These are phyloP conservation scores for Drosophila aff. DNA, from an alignment of 1,140 invertebrate genomes.

Conservation along the genomic window DNA sequence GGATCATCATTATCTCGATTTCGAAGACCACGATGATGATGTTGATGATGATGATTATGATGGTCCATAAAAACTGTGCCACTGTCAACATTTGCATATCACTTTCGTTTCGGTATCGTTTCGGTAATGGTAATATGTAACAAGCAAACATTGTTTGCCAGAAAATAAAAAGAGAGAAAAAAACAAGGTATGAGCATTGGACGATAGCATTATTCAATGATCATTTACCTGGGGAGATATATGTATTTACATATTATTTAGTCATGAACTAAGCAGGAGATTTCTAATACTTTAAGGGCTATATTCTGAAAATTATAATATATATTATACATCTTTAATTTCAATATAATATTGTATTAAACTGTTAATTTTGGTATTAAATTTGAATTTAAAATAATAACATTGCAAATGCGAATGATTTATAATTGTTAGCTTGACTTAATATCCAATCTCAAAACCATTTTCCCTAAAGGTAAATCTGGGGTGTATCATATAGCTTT, in stretches of 20 bases:
- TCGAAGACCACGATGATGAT: conserved; percentile 15
- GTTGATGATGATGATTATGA: conserved; percentile 32
- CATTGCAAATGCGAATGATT: conserved; percentile 4
- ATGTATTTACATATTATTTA: neutral
- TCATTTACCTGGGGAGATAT: neutral
- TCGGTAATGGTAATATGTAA: conserved; percentile 57
- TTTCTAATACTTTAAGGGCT: neutral
- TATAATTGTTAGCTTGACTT: neutral
- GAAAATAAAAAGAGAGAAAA: neutral
- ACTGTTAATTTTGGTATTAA: too few relatives aligned
- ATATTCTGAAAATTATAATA: too few relatives aligned
- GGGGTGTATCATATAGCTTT: conserved; percentile 24
- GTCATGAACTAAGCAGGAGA: neutral
- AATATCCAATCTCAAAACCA: conserved; percentile 6
- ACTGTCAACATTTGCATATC: conserved; percentile 75
- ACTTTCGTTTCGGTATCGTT: conserved; percentile 63
- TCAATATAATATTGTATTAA: too few relatives aligned
- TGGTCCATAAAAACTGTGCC: conserved; percentile 52
- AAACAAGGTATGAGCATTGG: neutral
- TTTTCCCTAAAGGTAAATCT: conserved; percentile 20
- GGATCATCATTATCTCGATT: conserved; percentile 7
- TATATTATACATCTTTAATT: too few relatives aligned
- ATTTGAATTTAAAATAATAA: too few relatives aligned
- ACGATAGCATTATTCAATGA: neutral
- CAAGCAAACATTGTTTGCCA: conserved; percentile 38